phyloP scores from a whole-genome alignment of 2,797 vertebrate species.

The Chaenodraco wilsoni region DNA sequence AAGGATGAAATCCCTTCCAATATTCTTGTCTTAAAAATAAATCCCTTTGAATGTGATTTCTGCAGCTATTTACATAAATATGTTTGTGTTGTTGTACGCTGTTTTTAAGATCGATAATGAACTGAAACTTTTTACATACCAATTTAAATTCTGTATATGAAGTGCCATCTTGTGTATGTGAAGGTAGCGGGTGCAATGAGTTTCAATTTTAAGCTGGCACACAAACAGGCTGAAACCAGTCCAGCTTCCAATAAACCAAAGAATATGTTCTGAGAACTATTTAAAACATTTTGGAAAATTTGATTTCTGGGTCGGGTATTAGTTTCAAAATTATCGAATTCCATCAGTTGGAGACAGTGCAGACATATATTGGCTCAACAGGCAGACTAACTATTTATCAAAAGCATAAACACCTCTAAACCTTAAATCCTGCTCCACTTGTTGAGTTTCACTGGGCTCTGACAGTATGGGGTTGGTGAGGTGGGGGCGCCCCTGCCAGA shows the following conservation, averaged over 20 bases:
- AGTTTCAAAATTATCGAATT: background rate
- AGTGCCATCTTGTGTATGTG: background rate
- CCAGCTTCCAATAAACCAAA: background rate
- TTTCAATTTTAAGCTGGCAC: no score
- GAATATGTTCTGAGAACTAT: background rate
- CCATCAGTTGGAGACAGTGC: background rate
- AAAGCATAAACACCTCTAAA: constrained; percentile 25
- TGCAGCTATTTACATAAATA: no score
- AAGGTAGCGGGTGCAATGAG: background rate
- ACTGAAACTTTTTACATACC: no score
- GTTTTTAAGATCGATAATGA: no score
- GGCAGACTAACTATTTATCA: constrained; percentile 3
- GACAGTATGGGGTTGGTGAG: constrained; percentile 5
- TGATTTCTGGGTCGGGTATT: no score
- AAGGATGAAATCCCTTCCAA: no score
- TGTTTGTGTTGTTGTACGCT: no score
- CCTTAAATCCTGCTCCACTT: constrained; percentile 18
- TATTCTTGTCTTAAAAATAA: no score
- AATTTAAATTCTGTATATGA: background rate
- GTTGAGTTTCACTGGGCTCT: constrained; percentile 36
- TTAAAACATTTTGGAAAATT: background rate
- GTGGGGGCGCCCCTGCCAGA: constrained; percentile 33
- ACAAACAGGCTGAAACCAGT: fast-evolving
- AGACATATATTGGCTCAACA: background rate
- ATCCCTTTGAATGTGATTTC: no score